Evolutionary conservation across 2,797 vertebrate genomes (phyloP).

Genomic region (Onychomys leucogaster): DNA sequence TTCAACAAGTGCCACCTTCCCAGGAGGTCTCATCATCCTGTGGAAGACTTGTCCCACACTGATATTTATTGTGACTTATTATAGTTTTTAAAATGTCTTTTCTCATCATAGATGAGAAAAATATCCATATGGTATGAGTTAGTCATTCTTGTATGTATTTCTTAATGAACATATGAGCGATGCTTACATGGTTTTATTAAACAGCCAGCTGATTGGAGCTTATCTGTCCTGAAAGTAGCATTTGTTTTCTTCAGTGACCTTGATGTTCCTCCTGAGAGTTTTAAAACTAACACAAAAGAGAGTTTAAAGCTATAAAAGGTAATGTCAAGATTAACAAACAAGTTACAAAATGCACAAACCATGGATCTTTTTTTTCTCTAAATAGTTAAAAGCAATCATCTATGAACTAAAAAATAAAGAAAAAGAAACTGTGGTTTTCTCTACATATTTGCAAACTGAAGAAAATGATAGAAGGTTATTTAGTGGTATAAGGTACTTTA

Average conservation of each 20-base stretch:
- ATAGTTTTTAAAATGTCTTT: too few relatives aligned
- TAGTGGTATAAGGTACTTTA: not conserved
- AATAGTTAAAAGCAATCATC: not conserved
- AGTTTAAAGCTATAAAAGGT: not conserved
- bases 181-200: too few relatives aligned
- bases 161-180: too few relatives aligned
- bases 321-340: not conserved
- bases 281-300: not conserved
- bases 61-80: too few relatives aligned
- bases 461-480: not conserved
- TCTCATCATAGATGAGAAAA: too few relatives aligned
- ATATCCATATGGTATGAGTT: too few relatives aligned
- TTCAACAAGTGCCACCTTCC: too few relatives aligned
- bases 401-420: not conserved
- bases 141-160: too few relatives aligned
- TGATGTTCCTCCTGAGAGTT: not conserved
- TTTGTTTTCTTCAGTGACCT: not conserved
- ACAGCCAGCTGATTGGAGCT: not conserved
- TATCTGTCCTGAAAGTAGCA: not conserved
- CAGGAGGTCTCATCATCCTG: too few relatives aligned
- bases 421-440: not conserved
- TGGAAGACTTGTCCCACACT: too few relatives aligned
- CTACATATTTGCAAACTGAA: not conserved
- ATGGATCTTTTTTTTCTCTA: not conserved
- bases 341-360: not conserved